These are phyloP conservation scores for Jordanella pulchra DNA, from an alignment of 2,797 vertebrate species.

Conservation along the genomic window DNA sequence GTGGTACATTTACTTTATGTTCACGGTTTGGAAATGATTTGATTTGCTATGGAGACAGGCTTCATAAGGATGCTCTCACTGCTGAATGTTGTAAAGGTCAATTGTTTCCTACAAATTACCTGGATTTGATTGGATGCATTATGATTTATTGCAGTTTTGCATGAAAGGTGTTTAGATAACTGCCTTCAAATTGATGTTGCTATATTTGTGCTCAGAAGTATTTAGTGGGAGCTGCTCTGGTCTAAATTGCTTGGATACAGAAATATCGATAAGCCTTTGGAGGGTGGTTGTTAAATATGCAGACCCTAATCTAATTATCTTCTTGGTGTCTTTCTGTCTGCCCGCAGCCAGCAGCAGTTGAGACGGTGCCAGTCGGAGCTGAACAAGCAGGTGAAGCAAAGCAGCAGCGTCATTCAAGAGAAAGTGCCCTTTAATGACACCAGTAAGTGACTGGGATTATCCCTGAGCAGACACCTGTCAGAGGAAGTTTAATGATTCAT, in stretches of 20 bases:
- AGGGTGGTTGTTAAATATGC: not conserved
- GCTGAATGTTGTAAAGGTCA: not conserved
- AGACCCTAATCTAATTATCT: not conserved
- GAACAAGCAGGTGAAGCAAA: conserved; percentile 91
- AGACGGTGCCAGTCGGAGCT: conserved; percentile 92
- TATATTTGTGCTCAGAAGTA: not conserved
- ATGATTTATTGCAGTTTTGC: not conserved
- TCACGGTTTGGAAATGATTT: conserved; percentile 9
- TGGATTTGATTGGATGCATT: not conserved
- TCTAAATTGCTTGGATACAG: not conserved
- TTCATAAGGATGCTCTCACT: not conserved
- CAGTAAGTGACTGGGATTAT: conserved; percentile 82
- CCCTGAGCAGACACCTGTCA: conserved; percentile 4
- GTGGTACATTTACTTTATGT: conserved; percentile 79
- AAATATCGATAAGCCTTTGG: not conserved
- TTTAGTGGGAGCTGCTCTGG: not conserved
- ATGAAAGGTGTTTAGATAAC: not conserved
- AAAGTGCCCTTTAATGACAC: conserved; percentile 99
- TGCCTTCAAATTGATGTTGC: not conserved
- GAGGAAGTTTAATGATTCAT: not conserved
- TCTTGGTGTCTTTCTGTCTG: not conserved
- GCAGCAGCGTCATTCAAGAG: conserved; percentile 93
- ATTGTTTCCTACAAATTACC: not conserved
- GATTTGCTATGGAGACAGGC: conserved; percentile 4
- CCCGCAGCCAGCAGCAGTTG: conserved; percentile 91